phyloP scores from a whole-genome alignment of 1,140 invertebrate species.

The Zaprionus nigranus region DNA sequence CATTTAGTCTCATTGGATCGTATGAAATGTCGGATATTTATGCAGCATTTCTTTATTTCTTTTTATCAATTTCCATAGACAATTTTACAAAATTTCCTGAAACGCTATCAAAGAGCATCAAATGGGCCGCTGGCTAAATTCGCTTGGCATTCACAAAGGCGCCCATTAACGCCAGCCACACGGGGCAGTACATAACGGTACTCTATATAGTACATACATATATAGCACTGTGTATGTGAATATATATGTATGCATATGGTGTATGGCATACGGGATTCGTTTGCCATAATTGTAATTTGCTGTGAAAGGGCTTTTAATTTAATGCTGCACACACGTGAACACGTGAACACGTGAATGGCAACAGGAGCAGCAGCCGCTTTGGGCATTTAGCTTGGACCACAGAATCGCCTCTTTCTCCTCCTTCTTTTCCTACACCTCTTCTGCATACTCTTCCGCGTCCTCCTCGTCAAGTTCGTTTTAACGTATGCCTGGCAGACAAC shows the following conservation, averaged over 20 bases:
- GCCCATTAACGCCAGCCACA: constrained; percentile 18
- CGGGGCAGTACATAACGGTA: not conserved
- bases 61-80: constrained; percentile 5
- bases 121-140: constrained; percentile 44
- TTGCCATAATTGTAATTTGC: constrained; percentile 78
- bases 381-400: constrained; percentile 46
- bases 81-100: constrained; percentile 8
- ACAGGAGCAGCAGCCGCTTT: constrained; percentile 29
- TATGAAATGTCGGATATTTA: constrained; percentile 12
- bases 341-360: constrained; percentile 43
- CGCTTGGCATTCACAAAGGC: constrained; percentile 23
- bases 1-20: not conserved
- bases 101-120: constrained; percentile 45
- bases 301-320: constrained; percentile 74
- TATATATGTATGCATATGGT: constrained; percentile 4
- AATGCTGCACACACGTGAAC: constrained; percentile 55
- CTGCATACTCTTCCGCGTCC: not conserved
- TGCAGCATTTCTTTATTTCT: constrained; percentile 17
- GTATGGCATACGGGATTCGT: constrained; percentile 29
- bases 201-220: constrained; percentile 4
- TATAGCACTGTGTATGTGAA: not conserved
- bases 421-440: not conserved
- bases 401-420: constrained; percentile 4
- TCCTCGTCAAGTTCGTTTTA: not conserved
- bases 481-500: constrained; percentile 22